Evolutionary conservation across 2,888 invertebrate species (phyloP).

Genomic region (Euspilapteryx auroguttella): DNA sequence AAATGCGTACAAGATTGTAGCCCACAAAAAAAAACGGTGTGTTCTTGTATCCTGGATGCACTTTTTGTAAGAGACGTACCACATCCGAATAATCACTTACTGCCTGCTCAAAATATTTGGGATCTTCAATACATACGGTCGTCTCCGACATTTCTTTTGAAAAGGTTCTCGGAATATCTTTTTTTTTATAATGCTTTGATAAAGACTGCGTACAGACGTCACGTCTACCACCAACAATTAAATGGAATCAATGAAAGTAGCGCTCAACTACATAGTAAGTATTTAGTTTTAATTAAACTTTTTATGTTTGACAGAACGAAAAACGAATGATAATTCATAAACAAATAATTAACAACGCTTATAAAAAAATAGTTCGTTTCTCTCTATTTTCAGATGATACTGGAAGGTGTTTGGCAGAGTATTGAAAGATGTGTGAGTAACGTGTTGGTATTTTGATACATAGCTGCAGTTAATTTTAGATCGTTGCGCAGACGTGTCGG

Average conservation of each 20-base stretch:
- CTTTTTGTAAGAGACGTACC: constrained; percentile 54
- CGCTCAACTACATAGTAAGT: background rate
- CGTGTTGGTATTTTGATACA: constrained; percentile 60
- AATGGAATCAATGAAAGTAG: constrained; percentile 5
- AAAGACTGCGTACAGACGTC: constrained; percentile 14
- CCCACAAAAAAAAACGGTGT: constrained; percentile 46
- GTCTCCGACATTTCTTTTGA: constrained; percentile 36
- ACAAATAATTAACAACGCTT: no score
- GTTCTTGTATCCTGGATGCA: constrained; percentile 50
- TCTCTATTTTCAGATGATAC: constrained; percentile 43
- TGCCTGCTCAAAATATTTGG: constrained; percentile 56
- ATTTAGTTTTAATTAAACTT: no score
- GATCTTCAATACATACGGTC: constrained; percentile 38
- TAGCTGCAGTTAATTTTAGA: constrained; percentile 61
- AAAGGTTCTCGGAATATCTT: constrained; percentile 34
- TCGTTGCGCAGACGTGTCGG: constrained; percentile 58
- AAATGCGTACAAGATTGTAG: constrained; percentile 25
- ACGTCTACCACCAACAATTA: constrained; percentile 16
- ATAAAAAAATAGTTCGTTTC: no score
- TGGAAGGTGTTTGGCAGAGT: constrained; percentile 61
- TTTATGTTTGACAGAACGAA: no score
- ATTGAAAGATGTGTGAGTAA: constrained; percentile 59
- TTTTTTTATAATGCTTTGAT: constrained; percentile 17
- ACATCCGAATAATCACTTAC: constrained; percentile 60
- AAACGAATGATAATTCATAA: no score